These are phyloP conservation scores for Nematolebias whitei DNA, from an alignment of 2,113 vertebrate species.

Conservation along the genomic window DNA sequence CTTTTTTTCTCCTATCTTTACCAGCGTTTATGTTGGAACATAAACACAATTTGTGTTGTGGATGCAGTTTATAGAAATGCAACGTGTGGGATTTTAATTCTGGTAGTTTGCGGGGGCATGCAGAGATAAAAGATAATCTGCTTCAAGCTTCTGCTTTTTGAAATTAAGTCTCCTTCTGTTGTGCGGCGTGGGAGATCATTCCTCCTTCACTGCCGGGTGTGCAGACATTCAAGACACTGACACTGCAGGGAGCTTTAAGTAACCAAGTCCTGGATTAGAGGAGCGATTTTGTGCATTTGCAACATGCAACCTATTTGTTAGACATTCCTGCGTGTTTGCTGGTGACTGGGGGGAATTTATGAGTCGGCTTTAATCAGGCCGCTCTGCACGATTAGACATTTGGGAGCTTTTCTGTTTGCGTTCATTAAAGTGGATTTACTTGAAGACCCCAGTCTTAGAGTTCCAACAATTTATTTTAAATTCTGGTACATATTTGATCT, in stretches of 20 bases:
- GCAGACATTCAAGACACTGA: constrained; percentile 14
- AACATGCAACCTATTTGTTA: constrained; percentile 50
- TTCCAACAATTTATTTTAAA: constrained; percentile 24
- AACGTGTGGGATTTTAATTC: constrained; percentile 23
- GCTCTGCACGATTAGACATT: constrained; percentile 74
- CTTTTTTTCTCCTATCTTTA: constrained; percentile 4
- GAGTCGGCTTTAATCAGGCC: constrained; percentile 74
- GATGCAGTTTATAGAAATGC: constrained; percentile 6
- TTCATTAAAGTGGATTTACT: constrained; percentile 69
- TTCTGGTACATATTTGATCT: constrained; percentile 4
- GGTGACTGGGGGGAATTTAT: constrained; percentile 60
- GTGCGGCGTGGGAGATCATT: constrained; percentile 22
- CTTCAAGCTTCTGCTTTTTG: constrained; percentile 35
- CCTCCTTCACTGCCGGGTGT: constrained; percentile 3
- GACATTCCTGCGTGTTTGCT: constrained; percentile 74
- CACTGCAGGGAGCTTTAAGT: constrained; percentile 23
- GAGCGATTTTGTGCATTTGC: constrained; percentile 33
- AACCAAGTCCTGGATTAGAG: constrained; percentile 32
- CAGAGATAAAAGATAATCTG: constrained; percentile 22
- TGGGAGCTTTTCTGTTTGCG: constrained; percentile 60
- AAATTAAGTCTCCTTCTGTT: constrained; percentile 4
- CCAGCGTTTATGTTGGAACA: constrained; percentile 13
- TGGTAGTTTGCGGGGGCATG: constrained; percentile 8
- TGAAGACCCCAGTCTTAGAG: constrained; percentile 18
- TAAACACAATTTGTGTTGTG: neutral